Conservation (phyloP, 2,888 invertebrate genomes). For the Mactromeris polynyma region DNA sequence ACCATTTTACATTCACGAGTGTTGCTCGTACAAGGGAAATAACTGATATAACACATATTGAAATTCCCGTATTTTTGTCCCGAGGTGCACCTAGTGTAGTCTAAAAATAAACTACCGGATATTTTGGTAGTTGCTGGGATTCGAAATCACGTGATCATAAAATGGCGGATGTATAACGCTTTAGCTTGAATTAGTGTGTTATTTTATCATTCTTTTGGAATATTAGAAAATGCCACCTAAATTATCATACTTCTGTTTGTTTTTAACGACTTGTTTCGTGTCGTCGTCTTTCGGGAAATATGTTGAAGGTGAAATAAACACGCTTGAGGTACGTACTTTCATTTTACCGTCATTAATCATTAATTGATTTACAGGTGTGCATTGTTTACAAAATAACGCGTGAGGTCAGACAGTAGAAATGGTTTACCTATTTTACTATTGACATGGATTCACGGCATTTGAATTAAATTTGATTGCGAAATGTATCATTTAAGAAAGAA, state of each 20-base stretch:
- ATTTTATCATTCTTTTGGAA: neutral
- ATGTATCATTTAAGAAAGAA: too few relatives aligned
- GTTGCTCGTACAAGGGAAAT: too few relatives aligned
- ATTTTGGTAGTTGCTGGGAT: constrained; percentile 56
- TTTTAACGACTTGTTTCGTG: constrained; percentile 30
- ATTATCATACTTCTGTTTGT: neutral
- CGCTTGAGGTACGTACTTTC: constrained; percentile 64
- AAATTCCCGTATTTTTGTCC: neutral
- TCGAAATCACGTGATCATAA: constrained; percentile 59
- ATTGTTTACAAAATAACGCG: neutral
- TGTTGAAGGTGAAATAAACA: constrained; percentile 70
- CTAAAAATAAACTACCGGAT: constrained; percentile 27
- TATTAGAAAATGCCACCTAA: constrained; percentile 4
- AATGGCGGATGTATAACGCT: constrained; percentile 51
- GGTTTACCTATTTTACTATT: too few relatives aligned
- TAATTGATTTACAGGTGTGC: neutral
- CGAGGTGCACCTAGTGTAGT: neutral
- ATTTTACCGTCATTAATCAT: neutral
- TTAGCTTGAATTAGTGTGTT: constrained; percentile 5
- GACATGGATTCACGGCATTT: too few relatives aligned
- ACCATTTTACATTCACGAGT: too few relatives aligned
- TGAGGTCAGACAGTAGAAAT: too few relatives aligned
- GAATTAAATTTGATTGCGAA: too few relatives aligned
- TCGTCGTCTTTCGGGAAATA: constrained; percentile 59
- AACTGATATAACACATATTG: too few relatives aligned